Percentiles rank a stretch among this genome's conserved stretches.
Evolutionary conservation across 2,113 vertebrate genomes (phyloP).

Genomic region (Rhabdomys dilectus): DNA sequence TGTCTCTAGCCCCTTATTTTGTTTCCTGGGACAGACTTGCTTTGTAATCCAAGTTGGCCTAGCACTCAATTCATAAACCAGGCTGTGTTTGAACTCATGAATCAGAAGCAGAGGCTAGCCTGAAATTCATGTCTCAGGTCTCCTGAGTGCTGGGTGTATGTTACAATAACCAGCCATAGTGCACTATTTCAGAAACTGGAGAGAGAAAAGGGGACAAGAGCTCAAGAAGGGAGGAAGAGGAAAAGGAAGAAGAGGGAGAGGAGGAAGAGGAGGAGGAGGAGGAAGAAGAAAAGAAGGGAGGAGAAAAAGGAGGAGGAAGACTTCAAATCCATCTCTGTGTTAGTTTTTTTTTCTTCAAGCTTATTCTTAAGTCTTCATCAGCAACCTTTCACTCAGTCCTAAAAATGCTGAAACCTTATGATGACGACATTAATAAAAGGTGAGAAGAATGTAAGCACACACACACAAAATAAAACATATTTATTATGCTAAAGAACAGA

Average conservation of each 20-base stretch:
- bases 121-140: neutral
- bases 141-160: neutral
- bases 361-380: neutral
- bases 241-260: no score
- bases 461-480: slow-evolving; percentile 49
- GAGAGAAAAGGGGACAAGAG: neutral
- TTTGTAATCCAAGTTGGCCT: neutral
- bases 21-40: neutral
- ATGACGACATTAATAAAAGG: neutral
- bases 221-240: no score
- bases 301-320: neutral
- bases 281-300: no score
- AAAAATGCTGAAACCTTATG: neutral
- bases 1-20: neutral
- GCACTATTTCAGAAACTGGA: no score
- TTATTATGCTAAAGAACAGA: slow-evolving; percentile 75
- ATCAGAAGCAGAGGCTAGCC: no score
- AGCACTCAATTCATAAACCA: neutral
- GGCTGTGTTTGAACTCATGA: neutral
- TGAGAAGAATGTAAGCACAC: neutral
- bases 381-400: neutral
- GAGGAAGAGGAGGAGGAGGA: no score
- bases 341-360: neutral
- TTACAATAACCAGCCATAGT: neutral
- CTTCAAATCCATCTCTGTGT: neutral